These are phyloP conservation scores for Pteromalus puparum DNA, from an alignment of 1,140 invertebrate genomes.

Conservation along the genomic window DNA sequence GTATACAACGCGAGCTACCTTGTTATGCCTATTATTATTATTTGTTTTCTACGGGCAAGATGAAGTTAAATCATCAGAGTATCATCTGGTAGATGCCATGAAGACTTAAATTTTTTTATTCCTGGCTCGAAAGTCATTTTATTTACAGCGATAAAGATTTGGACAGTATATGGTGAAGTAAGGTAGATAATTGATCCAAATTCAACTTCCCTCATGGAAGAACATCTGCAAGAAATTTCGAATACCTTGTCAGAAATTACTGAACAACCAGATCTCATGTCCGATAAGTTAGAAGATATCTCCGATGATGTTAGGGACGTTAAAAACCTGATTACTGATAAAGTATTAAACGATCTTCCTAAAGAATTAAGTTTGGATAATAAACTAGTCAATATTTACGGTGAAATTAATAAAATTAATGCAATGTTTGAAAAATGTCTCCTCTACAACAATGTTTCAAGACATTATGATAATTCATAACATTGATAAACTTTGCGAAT, in stretches of 20 bases:
- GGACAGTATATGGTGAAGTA: background rate
- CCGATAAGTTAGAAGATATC: background rate
- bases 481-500: background rate
- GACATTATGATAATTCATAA: background rate
- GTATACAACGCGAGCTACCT: no score
- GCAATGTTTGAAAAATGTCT: background rate
- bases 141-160: background rate
- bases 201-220: background rate
- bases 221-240: background rate
- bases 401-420: background rate
- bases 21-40: no score
- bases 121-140: background rate
- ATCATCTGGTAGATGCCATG: background rate
- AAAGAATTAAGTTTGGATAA: no score
- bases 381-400: background rate
- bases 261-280: background rate
- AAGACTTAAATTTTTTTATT: slow-evolving; percentile 4
- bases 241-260: background rate
- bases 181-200: background rate
- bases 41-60: no score
- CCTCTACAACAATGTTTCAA: background rate
- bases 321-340: no score
- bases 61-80: background rate
- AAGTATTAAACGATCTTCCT: no score
- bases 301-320: background rate